Conservation (phyloP, 2,888 invertebrate genomes). For the Rhamphomyia laevipes region DNA sequence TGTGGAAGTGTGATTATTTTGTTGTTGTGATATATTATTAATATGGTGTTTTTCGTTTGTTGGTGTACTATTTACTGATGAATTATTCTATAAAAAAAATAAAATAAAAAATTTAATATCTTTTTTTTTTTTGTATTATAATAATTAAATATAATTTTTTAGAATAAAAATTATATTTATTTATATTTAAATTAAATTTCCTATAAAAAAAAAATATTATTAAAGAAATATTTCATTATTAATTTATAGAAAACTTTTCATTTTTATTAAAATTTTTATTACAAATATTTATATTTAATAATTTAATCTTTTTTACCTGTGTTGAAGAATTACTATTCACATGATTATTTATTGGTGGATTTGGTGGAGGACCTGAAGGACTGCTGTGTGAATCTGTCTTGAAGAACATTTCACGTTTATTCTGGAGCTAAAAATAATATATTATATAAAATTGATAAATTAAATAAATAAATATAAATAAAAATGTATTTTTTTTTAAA, state of each 20-base stretch:
- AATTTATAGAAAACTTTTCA: slow-evolving; percentile 1
- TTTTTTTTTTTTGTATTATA: no score
- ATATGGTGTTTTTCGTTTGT: slow-evolving; percentile 14
- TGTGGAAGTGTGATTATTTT: slow-evolving; percentile 1
- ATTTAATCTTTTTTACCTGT: slow-evolving; percentile 16
- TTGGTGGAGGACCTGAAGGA: slow-evolving; percentile 42
- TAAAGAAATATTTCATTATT: not conserved
- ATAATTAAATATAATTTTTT: no score
- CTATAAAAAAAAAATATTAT: no score
- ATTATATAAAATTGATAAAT: no score
- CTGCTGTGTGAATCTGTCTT: slow-evolving; percentile 55
- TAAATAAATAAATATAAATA: not conserved
- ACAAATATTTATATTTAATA: not conserved
- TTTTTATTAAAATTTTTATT: slow-evolving; percentile 1
- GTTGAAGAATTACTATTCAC: slow-evolving; percentile 22
- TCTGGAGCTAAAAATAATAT: slow-evolving; percentile 53
- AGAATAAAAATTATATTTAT: not conserved
- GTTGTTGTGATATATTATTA: slow-evolving; percentile 1
- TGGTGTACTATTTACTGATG: slow-evolving; percentile 14
- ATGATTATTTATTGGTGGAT: slow-evolving; percentile 34
- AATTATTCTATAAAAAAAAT: not conserved
- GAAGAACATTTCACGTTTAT: slow-evolving; percentile 80
- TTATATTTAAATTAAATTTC: no score
- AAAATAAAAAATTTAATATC: no score
- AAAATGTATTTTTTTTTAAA: no score